Conservation (phyloP, 53 echinoderm and acorn worm genomes). For the Hippasteria phrygiana region DNA sequence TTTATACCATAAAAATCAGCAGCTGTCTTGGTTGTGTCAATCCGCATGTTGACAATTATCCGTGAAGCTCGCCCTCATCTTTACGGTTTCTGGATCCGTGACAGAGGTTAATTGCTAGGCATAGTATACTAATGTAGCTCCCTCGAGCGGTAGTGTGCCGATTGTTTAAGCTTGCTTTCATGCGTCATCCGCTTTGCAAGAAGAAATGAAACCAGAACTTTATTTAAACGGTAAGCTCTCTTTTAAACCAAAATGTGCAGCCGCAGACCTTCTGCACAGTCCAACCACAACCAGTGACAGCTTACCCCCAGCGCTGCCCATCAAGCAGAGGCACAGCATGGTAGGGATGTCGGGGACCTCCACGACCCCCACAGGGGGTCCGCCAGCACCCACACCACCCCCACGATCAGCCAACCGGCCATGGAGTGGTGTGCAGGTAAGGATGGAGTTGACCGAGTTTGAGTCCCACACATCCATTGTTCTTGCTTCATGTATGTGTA, state of each 20-base stretch:
- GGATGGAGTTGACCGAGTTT: no score
- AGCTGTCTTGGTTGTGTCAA: no score
- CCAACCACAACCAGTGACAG: slow-evolving; percentile 87
- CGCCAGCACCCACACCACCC: slow-evolving; percentile 73
- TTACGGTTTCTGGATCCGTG: no score
- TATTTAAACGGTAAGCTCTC: no score
- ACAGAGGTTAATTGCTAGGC: neutral
- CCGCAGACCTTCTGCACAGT: slow-evolving; percentile 88
- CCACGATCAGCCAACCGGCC: slow-evolving; percentile 86
- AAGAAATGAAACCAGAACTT: no score
- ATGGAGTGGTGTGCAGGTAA: slow-evolving; percentile 86
- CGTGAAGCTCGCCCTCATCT: no score
- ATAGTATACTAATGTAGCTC: neutral
- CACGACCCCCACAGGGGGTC: slow-evolving; percentile 35
- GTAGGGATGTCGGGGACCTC: slow-evolving; percentile 56
- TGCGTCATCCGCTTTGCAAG: neutral
- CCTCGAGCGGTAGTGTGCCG: neutral
- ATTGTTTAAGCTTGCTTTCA: neutral
- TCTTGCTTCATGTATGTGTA: no score
- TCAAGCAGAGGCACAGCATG: slow-evolving; percentile 91
- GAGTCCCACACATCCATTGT: no score
- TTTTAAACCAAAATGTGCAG: no score
- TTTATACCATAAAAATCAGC: no score
- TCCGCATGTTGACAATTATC: no score
- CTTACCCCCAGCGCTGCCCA: slow-evolving; percentile 91